Base-by-base conservation (phyloP, 2,797 vertebrate species). In the Enteromius treurensis region DNA sequence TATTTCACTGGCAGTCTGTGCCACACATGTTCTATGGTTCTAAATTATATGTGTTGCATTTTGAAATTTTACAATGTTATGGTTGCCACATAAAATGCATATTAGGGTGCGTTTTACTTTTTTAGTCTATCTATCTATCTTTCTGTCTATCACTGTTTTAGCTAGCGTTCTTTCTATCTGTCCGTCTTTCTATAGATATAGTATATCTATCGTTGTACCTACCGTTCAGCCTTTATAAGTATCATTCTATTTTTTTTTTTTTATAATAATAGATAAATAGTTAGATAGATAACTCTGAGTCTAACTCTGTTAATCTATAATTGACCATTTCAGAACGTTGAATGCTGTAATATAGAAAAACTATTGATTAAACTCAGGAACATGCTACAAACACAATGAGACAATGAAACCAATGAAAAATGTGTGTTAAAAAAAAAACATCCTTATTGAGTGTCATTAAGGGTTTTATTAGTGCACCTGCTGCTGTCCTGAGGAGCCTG, bases 391-490 rank as follows among this genome's bases (percentile, higher is more conserved):
- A 70, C 34, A 42, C 34, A 29, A 60, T 19, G 17, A 45, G 9
- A 70, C 10, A 40, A 79, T 53, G 5, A 51, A 68, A 40, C 1
- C 77, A 32, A 32, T 32, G 26, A 53, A 5, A 74, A 14, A 74
- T 49, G 7, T 19, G 6, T 26, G 14, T 6, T 15, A 23, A 47
- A 47, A 26, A 26, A 14, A 5, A 58, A 51, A 49, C 51, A 40
- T 62, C 34, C 21, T 40, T 6, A 47, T 42, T 4, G 3, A 68
- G 49, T 34, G 77, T 62, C 42, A 51, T 86, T 77, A 82, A 84
- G 71, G 55, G 49, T 80, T 71, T 80, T 81, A 88, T 86, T 84
- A 86, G 76, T 77, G 76, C 82, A 86, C 82, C 80, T 86, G 82
- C 64, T 84, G 69, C 51, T 69, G 69, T 84, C 81, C 53, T 40